phyloP scores from a whole-genome alignment of 2,888 invertebrate species.

The Hypomecis atomaria region DNA sequence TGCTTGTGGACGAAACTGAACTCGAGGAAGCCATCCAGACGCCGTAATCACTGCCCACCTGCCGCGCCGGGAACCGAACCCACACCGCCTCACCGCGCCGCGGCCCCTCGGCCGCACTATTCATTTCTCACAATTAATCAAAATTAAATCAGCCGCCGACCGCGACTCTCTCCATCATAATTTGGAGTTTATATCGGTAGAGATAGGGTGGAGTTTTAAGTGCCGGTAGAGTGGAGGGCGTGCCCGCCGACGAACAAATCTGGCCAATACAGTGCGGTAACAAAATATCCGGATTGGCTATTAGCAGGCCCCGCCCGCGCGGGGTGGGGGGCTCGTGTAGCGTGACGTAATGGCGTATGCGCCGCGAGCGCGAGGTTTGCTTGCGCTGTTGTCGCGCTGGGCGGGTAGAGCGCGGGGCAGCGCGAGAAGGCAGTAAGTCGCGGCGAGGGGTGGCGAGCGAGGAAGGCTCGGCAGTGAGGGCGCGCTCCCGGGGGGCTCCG shows the following conservation, averaged over 20 bases:
- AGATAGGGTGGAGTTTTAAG: constrained; percentile 57
- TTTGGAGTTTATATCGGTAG: constrained; percentile 53
- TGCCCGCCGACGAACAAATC: constrained; percentile 79
- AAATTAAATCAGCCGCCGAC: constrained; percentile 76
- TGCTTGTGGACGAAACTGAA: constrained; percentile 43
- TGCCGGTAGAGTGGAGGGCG: constrained; percentile 66
- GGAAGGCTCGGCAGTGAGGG: constrained; percentile 58
- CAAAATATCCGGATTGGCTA: constrained; percentile 86
- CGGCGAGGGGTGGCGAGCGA: constrained; percentile 58
- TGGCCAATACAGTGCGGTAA: constrained; percentile 87
- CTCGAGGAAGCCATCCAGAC: constrained; percentile 52
- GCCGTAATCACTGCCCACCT: constrained; percentile 33
- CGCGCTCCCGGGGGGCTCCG: constrained; percentile 52
- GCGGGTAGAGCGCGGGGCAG: constrained; percentile 36
- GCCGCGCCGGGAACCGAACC: constrained; percentile 35
- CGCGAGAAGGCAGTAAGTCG: constrained; percentile 54
- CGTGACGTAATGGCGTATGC: constrained; percentile 50
- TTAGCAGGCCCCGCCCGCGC: constrained; percentile 81
- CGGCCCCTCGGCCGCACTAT: constrained; percentile 58
- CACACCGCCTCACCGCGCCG: constrained; percentile 35
- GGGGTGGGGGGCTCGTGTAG: constrained; percentile 50
- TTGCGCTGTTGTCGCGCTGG: constrained; percentile 27
- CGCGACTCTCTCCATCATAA: constrained; percentile 41
- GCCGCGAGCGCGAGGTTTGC: background rate
- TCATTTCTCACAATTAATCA: constrained; percentile 84